Conservation (phyloP, 2,888 invertebrate species). For the Aphrophora alni region DNA sequence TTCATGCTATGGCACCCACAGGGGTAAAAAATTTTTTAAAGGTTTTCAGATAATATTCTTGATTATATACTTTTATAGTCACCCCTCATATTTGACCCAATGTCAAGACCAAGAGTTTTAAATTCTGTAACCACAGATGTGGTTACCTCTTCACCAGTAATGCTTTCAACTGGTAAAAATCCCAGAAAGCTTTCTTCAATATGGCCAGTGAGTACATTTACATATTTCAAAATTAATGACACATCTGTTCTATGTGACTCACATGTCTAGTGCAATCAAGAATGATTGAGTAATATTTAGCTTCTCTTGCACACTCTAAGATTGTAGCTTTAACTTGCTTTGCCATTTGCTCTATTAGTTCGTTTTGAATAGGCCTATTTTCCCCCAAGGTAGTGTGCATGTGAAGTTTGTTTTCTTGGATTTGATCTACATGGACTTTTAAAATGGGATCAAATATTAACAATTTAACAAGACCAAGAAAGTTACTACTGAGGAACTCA, state of each 20-base stretch:
- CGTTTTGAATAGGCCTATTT: too few relatives aligned
- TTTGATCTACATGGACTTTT: too few relatives aligned
- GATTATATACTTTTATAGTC: too few relatives aligned
- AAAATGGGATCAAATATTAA: too few relatives aligned
- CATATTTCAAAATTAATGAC: conserved; percentile 14
- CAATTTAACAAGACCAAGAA: too few relatives aligned
- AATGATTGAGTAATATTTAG: conserved; percentile 7
- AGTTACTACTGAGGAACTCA: too few relatives aligned
- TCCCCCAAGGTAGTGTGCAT: too few relatives aligned
- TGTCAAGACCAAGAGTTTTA: neutral
- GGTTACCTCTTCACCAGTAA: neutral
- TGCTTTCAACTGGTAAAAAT: neutral
- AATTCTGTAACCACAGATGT: neutral
- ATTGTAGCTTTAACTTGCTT: too few relatives aligned
- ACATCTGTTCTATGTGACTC: neutral
- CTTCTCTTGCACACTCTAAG: neutral
- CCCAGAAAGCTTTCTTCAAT: conserved; percentile 6
- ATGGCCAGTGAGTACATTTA: neutral
- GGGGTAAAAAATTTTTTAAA: neutral
- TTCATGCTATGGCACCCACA: neutral
- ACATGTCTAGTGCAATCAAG: neutral
- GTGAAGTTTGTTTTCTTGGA: too few relatives aligned
- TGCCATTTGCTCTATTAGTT: too few relatives aligned
- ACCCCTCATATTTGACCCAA: neutral
- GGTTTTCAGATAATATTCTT: neutral